These are phyloP conservation scores for Tolypeutes matacus DNA, from an alignment of 2,797 vertebrate species.

Conservation along the genomic window DNA sequence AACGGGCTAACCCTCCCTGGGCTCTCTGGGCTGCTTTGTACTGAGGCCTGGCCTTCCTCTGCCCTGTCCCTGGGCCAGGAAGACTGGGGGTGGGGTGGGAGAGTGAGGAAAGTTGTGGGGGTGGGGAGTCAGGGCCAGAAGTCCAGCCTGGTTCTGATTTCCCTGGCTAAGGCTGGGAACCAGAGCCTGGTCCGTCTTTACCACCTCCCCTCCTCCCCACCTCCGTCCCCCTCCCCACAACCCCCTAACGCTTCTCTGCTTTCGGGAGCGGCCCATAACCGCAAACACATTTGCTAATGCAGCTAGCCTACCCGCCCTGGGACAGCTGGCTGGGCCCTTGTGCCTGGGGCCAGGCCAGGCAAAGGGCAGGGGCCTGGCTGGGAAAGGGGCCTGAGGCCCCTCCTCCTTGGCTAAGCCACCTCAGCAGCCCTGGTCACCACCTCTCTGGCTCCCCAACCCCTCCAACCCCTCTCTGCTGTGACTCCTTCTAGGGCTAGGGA, in stretches of 20 bases:
- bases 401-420: constrained; percentile 44
- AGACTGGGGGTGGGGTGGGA: neutral
- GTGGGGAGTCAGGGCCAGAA: constrained; percentile 20
- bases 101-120: neutral
- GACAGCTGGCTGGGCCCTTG: constrained; percentile 80
- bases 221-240: neutral
- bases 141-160: constrained; percentile 83
- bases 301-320: constrained; percentile 78
- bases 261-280: constrained; percentile 81
- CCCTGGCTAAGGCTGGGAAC: constrained; percentile 71
- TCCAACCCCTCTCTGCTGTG: neutral
- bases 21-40: neutral
- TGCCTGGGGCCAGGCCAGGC: constrained; percentile 80
- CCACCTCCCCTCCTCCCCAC: neutral
- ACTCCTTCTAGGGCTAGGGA: neutral
- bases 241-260: constrained; percentile 77
- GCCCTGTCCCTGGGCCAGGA: neutral
- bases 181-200: constrained; percentile 79
- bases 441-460: neutral
- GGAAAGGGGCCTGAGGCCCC: constrained; percentile 66
- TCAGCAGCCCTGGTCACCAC: neutral
- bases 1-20: neutral
- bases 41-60: neutral
- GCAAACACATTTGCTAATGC: constrained; percentile 85
- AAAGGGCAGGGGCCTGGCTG: constrained; percentile 80